Percentiles rank a stretch among this genome's conserved stretches.
phyloP scores from a whole-genome alignment of 92 coral and sea anemone genomes.

The Epizoanthus scotinus region DNA sequence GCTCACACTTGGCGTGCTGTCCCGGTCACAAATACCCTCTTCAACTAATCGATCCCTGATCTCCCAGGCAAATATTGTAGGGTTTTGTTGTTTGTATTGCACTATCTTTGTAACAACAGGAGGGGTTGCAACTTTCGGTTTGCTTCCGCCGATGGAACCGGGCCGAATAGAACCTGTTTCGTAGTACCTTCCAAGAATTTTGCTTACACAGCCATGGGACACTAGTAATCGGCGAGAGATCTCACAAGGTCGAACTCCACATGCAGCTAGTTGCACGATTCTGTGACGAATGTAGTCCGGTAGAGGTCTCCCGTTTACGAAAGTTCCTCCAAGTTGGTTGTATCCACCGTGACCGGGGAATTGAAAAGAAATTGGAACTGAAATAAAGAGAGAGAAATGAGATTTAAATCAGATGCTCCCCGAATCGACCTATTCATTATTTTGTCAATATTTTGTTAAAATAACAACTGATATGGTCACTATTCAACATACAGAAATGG shows the following conservation, averaged over 20 bases:
- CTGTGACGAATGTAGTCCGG: conserved; percentile 98
- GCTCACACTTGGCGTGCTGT: conserved; percentile 97
- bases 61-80: conserved; percentile 99
- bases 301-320: conserved; percentile 92
- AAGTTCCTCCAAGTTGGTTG: conserved; percentile 93
- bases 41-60: conserved; percentile 97
- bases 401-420: neutral
- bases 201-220: conserved; percentile 96
- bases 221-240: conserved; percentile 89
- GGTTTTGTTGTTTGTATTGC: conserved; percentile 98
- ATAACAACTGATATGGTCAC: too few species aligned
- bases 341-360: conserved; percentile 88
- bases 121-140: conserved; percentile 99
- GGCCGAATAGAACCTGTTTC: conserved; percentile 98
- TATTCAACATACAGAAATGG: too few species aligned
- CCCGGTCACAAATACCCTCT: conserved; percentile 97
- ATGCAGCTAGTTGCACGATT: conserved; percentile 93
- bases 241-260: conserved; percentile 97
- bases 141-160: conserved; percentile 98
- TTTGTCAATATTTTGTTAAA: too few species aligned
- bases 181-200: conserved; percentile 90
- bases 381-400: conserved; percentile 23
- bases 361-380: conserved; percentile 75
- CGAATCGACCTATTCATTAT: too few species aligned
- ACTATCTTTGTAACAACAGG: conserved; percentile 94